These are phyloP conservation scores for Catostylus mosaicus DNA, from an alignment of 30 jellyfish, hydroid and myxozoan species.

Conservation along the genomic window DNA sequence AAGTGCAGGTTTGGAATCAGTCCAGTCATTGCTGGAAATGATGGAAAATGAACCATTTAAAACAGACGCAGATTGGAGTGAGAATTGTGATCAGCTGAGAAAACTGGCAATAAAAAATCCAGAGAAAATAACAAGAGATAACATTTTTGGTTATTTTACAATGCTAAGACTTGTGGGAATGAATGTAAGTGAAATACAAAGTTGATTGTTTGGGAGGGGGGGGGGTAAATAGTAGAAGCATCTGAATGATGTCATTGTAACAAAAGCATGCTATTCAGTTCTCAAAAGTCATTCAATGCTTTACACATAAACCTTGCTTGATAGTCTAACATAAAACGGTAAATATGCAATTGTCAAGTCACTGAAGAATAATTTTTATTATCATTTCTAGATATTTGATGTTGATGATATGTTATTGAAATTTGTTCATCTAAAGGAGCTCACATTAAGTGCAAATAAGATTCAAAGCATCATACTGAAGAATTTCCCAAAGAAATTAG, in stretches of 20 bases:
- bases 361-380: background rate
- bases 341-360: too few species aligned
- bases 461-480: slow-evolving; percentile 16
- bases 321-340: too few species aligned
- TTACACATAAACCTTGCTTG: too few species aligned
- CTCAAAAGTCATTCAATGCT: too few species aligned
- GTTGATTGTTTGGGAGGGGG: too few species aligned
- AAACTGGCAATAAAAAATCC: slow-evolving; percentile 42
- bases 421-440: slow-evolving; percentile 46
- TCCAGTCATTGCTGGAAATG: slow-evolving; percentile 49
- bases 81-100: slow-evolving; percentile 25
- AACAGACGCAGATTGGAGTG: slow-evolving; percentile 56
- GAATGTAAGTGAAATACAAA: slow-evolving; percentile 39
- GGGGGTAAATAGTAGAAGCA: too few species aligned
- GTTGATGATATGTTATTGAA: slow-evolving; percentile 48
- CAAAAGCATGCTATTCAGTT: too few species aligned
- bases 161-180: slow-evolving; percentile 41
- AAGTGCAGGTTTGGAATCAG: slow-evolving; percentile 42
- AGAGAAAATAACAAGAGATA: slow-evolving; percentile 17
- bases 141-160: slow-evolving; percentile 27
- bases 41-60: slow-evolving; percentile 37
- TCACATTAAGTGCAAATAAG: slow-evolving; percentile 63
- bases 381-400: slow-evolving; percentile 23
- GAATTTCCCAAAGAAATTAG: slow-evolving; percentile 46
- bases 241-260: too few species aligned